Evolutionary conservation across 2,888 invertebrate genomes (phyloP).

Genomic region (Hecatera dysodea): DNA sequence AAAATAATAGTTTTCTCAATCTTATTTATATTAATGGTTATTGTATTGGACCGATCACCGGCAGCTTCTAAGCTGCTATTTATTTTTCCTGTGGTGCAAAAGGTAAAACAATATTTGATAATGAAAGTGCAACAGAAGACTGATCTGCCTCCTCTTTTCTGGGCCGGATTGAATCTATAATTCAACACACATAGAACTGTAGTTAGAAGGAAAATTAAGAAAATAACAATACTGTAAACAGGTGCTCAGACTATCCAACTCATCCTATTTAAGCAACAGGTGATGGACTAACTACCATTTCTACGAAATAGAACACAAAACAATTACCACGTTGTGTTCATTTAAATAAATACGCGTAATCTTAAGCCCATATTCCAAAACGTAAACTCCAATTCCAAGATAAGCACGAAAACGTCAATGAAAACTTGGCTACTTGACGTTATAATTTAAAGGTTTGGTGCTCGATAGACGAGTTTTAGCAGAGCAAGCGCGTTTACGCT

Average conservation of each 20-base stretch:
- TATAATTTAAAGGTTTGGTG: no score
- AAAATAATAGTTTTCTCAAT: conserved; percentile 15
- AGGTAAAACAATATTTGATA: not conserved
- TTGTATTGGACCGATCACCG: not conserved
- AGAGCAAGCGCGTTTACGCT: no score
- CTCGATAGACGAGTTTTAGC: no score
- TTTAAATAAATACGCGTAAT: not conserved
- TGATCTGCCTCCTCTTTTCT: not conserved
- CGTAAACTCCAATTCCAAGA: no score
- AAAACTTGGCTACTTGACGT: no score
- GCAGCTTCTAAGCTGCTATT: conserved; percentile 1
- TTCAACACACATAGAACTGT: not conserved
- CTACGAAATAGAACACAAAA: not conserved
- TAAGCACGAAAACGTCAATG: no score
- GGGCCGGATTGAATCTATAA: no score
- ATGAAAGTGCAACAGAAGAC: not conserved
- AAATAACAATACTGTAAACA: not conserved
- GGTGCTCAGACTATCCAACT: not conserved
- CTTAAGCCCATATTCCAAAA: no score
- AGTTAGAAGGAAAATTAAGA: not conserved
- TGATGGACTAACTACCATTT: not conserved
- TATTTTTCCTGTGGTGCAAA: not conserved
- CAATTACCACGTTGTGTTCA: not conserved
- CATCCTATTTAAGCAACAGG: not conserved
- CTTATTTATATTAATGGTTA: conserved; percentile 8